Conservation (phyloP, 2,113 vertebrate species). For the Chrysemys picta region DNA sequence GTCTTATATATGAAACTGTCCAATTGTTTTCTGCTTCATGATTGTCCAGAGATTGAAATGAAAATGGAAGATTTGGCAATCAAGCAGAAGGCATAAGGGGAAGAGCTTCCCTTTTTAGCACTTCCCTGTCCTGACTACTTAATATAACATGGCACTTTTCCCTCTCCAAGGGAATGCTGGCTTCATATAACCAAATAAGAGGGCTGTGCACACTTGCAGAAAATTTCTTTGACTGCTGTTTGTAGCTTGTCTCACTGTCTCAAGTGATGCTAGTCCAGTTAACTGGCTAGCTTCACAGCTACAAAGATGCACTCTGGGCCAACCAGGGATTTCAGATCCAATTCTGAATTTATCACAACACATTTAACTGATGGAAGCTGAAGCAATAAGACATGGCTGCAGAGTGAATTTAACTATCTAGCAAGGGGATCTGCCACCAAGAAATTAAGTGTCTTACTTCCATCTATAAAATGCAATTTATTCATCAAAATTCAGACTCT, state of each 20-base stretch:
- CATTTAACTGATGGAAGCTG: neutral
- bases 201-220: conserved; percentile 17
- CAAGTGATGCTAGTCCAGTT: conserved; percentile 7
- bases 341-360: neutral
- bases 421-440: neutral
- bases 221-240: neutral
- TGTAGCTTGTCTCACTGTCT: neutral
- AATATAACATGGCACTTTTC: conserved; percentile 16
- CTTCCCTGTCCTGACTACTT: conserved; percentile 10
- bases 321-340: fast-evolving
- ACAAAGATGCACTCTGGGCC: neutral
- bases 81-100: conserved; percentile 36
- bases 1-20: neutral
- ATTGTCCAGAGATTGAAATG: neutral
- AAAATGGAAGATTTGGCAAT: neutral
- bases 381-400: neutral
- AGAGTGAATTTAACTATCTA: neutral
- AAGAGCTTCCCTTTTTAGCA: conserved; percentile 42
- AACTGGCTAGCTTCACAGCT: neutral
- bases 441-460: neutral
- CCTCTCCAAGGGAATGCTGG: conserved; percentile 44
- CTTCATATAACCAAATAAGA: conserved; percentile 22
- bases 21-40: fast-evolving
- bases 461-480: neutral
- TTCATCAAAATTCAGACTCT: neutral